Conservation (phyloP, 2,888 invertebrate species). For the Nephrotoma guestfalica region DNA sequence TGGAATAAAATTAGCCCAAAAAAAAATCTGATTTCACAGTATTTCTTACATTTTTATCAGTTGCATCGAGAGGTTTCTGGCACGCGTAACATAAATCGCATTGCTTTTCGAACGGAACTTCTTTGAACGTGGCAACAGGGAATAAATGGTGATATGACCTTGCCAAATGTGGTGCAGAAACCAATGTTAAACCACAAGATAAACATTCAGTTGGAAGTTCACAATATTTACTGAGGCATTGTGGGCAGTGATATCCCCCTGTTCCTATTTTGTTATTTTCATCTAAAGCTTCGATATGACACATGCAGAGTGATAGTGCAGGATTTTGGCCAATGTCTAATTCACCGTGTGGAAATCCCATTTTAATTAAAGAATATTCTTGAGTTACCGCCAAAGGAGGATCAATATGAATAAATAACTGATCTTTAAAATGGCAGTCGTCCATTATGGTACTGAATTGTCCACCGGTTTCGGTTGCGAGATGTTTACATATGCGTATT, state of each 20-base stretch:
- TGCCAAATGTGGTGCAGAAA: conserved; percentile 95
- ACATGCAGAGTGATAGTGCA: conserved; percentile 83
- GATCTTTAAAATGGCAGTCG: conserved; percentile 58
- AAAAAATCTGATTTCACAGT: not conserved
- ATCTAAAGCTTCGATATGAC: conserved; percentile 66
- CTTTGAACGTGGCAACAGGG: conserved; percentile 74
- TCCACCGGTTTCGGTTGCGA: conserved; percentile 78
- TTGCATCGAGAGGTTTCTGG: conserved; percentile 46
- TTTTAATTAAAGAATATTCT: conserved; percentile 75
- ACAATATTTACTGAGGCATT: conserved; percentile 95
- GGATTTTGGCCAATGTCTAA: conserved; percentile 42
- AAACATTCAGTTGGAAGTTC: conserved; percentile 95
- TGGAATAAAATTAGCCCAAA: conserved; percentile 18
- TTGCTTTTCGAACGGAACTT: conserved; percentile 46
- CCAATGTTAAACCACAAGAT: conserved; percentile 87
- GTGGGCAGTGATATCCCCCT: conserved; percentile 80
- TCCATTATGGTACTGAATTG: conserved; percentile 77
- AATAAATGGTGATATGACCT: conserved; percentile 96
- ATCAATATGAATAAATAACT: conserved; percentile 48
- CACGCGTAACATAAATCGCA: conserved; percentile 57
- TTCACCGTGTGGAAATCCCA: conserved; percentile 86
- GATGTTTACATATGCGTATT: conserved; percentile 74
- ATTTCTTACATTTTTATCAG: conserved; percentile 41
- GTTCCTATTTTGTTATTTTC: conserved; percentile 52
- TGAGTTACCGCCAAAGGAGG: conserved; percentile 53